Evolutionary conservation across 1,140 invertebrate species (phyloP).

Genomic region (Mamestra configurata): DNA sequence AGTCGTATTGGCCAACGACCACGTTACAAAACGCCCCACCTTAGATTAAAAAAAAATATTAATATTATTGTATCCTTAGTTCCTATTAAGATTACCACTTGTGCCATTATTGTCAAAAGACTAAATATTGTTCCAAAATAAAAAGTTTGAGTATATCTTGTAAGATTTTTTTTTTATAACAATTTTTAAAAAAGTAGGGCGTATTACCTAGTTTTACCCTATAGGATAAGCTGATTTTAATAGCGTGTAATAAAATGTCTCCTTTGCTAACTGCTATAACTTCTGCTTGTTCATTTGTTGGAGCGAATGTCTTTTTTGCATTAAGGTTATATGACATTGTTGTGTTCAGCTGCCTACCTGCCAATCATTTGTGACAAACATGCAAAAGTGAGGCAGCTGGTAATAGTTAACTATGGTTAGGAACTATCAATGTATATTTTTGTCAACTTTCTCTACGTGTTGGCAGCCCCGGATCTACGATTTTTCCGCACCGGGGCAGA

Average conservation of each 20-base stretch:
- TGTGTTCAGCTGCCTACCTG: constrained; percentile 5
- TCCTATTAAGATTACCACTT: no score
- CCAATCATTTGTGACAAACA: background rate
- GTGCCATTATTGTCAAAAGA: no score
- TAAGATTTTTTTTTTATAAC: no score
- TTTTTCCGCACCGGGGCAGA: no score
- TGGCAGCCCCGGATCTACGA: background rate
- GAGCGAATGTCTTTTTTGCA: background rate
- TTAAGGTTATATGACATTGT: background rate
- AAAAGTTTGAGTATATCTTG: no score
- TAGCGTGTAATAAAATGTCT: constrained; percentile 59
- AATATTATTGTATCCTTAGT: no score
- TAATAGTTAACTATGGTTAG: background rate
- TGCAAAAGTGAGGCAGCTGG: background rate
- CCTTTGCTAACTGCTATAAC: constrained; percentile 43
- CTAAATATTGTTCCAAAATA: no score
- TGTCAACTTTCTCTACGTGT: background rate
- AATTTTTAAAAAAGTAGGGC: no score
- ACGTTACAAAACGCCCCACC: no score
- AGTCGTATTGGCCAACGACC: no score
- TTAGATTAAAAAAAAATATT: no score
- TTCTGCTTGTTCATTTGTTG: constrained; percentile 14
- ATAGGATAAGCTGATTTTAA: constrained; percentile 66
- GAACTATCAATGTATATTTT: background rate
- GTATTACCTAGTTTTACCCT: no score